Base-by-base conservation (phyloP, 2,888 invertebrate species). In the Pyrocoelia pectoralis region DNA sequence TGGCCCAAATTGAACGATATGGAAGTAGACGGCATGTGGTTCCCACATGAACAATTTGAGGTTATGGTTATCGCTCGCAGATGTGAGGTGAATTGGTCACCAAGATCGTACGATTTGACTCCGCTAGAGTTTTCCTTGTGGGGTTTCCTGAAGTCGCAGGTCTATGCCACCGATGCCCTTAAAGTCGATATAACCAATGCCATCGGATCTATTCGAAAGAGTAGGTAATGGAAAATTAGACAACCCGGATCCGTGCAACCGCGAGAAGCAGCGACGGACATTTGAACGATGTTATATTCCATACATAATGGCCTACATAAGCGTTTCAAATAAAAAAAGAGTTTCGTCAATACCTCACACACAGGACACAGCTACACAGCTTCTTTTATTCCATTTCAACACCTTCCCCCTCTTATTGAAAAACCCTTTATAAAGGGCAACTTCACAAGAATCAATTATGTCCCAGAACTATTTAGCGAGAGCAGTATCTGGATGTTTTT, bases 201-300 rank as follows among this genome's bases (percentile, higher is more conserved):
- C 70, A 74, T 74, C 66, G 70, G n/a, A n/a, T 61, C 71, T 70
- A 73, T 75, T 76, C 46, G 71, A 74, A 75, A 73, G 72, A 68
- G 63, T 57, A 74, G 66, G 68, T 75, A 66, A 5, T 24, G n/a
- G n/a, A 24, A 24, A 24, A 75, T 75, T 63, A 67, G 60, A 68
- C 9, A 5, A 28, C 40, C 3, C n/a, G 40, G 40, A 40, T 68
- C 68, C 62, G 72, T 71, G 19, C 69, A 17, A 62, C 62, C 41
- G 28, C 29, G 40, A 24, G 55, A 64, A 55, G 59, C 54, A 59
- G 73, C 68, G 46, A 70, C 68, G 56, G 68, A 69, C 46, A 55
- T 57, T 59, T 40, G 24, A 43, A 43, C 41, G 41, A 43, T 43
- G 15, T 43, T 43, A 43, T 43, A 13, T 43, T 38, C 19, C 46